Evolutionary conservation across 2,888 invertebrate genomes (phyloP).

Genomic region (Automeris io): DNA sequence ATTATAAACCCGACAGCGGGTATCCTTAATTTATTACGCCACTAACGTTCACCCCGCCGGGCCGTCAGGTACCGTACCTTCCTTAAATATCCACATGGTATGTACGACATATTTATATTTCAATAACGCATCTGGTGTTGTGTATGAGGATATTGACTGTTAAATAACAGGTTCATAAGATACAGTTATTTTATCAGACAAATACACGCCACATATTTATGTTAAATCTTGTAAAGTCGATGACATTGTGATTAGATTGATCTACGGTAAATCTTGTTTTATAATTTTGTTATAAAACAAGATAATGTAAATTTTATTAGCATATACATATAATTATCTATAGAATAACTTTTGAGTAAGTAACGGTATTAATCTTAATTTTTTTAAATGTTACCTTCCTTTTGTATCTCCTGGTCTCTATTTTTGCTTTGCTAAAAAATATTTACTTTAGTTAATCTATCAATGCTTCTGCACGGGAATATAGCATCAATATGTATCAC

Average conservation of each 20-base stretch:
- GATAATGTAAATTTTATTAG: not conserved
- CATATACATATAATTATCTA: not conserved
- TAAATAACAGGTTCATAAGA: constrained; percentile 34
- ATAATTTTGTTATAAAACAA: constrained; percentile 1
- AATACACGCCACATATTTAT: constrained; percentile 19
- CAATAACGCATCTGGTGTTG: constrained; percentile 11
- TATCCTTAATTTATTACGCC: constrained; percentile 1
- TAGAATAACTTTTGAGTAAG: not conserved
- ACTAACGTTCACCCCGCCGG: not conserved
- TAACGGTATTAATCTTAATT: constrained; percentile 6
- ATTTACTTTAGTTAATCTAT: no score
- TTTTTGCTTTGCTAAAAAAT: no score
- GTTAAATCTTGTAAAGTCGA: constrained; percentile 20
- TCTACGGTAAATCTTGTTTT: constrained; percentile 12
- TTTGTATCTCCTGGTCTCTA: no score
- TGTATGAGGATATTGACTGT: constrained; percentile 52
- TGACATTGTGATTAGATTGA: constrained; percentile 17
- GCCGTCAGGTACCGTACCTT: not conserved
- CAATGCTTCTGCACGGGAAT: no score
- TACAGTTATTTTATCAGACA: constrained; percentile 42
- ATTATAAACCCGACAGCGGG: not conserved
- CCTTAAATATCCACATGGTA: not conserved
- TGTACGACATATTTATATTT: constrained; percentile 2
- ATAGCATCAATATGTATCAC: no score
- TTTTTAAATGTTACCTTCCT: no score